Base-by-base conservation (phyloP, 2,113 vertebrate species). In the Pseudopipra pipra region DNA sequence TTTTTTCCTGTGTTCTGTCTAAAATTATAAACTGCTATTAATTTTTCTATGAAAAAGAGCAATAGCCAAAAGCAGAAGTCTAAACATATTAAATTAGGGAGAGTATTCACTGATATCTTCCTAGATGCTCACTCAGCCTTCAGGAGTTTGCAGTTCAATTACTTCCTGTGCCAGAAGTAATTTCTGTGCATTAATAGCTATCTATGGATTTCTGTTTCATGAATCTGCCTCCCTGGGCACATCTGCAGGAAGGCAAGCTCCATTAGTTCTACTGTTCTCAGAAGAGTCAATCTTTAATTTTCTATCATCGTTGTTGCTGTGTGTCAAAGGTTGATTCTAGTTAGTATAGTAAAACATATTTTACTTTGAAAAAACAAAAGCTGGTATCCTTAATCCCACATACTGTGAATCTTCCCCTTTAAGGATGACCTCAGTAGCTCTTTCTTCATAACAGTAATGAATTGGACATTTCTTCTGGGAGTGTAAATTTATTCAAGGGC, bases 221-320 rank as follows among this genome's bases (percentile, higher is more conserved):
- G 37, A 85, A 41, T 90, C n/a, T 0, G 0, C 17, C 25, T 91
- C 37, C 65, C 2, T 30, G 31, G 44, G n/a, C 18, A 20, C 31
- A 54, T 44, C 67, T 77, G 51, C 77, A 87, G 87, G 74, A 94
- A 79, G 56, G n/a, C 52, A 83, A 93, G 67, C 78, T 90, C 63
- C 58, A n/a, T 75, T 74, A 85, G 44, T 72, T 84, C 65, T 71
- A 4, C 15, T 14, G 5, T 71, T 85, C 56, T 46, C 41, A 33
- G 61, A 11, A 92, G 18, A 87, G 85, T 87, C 47, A 81, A 20
- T 82, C 70, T 87, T 81, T 75, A 61, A 43, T 78, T 91, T 85
- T 87, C 61, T 59, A 1, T 84, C 41, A 23, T 77, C 5, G 1
- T 47, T 70, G 54, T 67, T 68, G 16, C 66, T 66, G 8, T 66